phyloP scores from a whole-genome alignment of 1,140 invertebrate species.

The Oreohelix idahoensis region DNA sequence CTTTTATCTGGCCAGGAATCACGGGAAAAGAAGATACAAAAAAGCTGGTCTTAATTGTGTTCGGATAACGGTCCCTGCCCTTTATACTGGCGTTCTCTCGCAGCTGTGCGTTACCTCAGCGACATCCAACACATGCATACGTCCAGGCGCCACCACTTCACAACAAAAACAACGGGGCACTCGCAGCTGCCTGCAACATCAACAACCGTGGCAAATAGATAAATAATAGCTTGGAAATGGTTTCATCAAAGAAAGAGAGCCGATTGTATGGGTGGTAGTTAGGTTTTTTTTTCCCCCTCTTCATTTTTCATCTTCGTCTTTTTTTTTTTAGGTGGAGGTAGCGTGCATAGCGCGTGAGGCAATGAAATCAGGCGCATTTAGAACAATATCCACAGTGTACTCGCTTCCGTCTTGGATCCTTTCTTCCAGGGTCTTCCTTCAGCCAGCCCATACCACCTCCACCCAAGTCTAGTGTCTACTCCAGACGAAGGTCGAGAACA shows the following conservation, averaged over 20 bases:
- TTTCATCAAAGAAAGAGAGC: slow-evolving; percentile 18
- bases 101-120: slow-evolving; percentile 12
- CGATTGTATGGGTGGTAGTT: slow-evolving; percentile 23
- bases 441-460: background rate
- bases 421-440: background rate
- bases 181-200: slow-evolving; percentile 25
- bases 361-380: slow-evolving; percentile 2
- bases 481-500: slow-evolving; percentile 14
- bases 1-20: slow-evolving; percentile 23
- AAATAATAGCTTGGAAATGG: slow-evolving; percentile 35
- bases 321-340: background rate
- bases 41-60: slow-evolving; percentile 17
- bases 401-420: slow-evolving; percentile 7
- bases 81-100: background rate
- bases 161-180: slow-evolving; percentile 25
- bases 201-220: slow-evolving; percentile 36
- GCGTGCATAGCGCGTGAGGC: background rate
- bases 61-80: background rate
- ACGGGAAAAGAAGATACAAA: slow-evolving; percentile 8
- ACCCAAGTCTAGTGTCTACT: slow-evolving; percentile 1
- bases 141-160: slow-evolving; percentile 8
- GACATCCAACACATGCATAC: slow-evolving; percentile 14
- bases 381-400: slow-evolving; percentile 18
- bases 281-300: background rate
- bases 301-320: background rate